Base-by-base conservation (phyloP, 2,113 vertebrate species). In the Alethe diademata region DNA sequence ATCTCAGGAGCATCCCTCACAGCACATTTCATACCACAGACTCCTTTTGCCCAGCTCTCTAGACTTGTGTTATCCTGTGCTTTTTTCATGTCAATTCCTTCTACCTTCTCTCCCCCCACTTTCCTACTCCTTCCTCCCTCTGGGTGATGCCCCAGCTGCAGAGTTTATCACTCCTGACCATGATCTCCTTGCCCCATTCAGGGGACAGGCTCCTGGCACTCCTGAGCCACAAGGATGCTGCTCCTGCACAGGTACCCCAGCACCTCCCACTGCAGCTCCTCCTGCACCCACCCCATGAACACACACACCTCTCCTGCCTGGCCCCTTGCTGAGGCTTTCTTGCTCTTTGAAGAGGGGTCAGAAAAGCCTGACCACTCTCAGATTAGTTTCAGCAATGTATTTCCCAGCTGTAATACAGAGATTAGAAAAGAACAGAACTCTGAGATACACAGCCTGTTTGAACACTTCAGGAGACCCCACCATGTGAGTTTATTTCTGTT, bases 61-160 rank as follows among this genome's bases (percentile, higher is more conserved):
- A 28, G 19, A 56, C n/a, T 35, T 38, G 31, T 33, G 13, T 57
- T 56, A 53, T 9, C 9, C 14, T 0, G 0, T 42, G 31, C 5
- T 58, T 75, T 72, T 82, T 54, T 40, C 16, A 16, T 2, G 3
- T 20, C 24, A 80, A 42, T 54, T 53, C 29, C 15, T 62, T 51
- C 33, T 57, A 5, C 6, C 7, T 60, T 66, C 31, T 71, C 16
- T 38, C 8, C 1, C 13, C 4, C 0, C 11, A 22, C 13, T 20
- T 28, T 45, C 19, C 15, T 17, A 48, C 4, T 33, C 24, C 42
- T 28, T 26, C 22, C 33, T 42, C 29, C 38, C 43, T 54, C 11
- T n/a, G 16, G 38, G 42, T 1, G 19, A 23, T 51, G 26, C 33
- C 84, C 11, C 53, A 71, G 42, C 13, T 56, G 14, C 73, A 66